Evolutionary conservation across 2,888 invertebrate species (phyloP).

Genomic region (Beris chalybata): DNA sequence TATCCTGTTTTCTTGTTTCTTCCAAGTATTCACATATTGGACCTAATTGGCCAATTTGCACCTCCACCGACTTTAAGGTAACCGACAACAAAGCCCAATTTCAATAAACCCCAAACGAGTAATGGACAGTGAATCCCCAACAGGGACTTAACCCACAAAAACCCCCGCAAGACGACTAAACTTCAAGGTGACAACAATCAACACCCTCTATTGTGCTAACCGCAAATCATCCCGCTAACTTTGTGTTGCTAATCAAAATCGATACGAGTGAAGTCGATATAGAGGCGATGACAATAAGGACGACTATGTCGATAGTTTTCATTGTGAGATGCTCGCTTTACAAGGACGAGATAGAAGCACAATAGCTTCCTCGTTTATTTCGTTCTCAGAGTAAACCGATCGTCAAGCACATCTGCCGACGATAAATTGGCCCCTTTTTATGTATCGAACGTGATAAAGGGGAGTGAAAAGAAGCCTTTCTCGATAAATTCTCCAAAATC

Average conservation of each 20-base stretch:
- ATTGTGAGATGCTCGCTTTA: slow-evolving; percentile 3
- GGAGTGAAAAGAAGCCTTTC: slow-evolving; percentile 27
- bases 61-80: too few relatives aligned
- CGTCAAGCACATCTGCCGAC: slow-evolving; percentile 37
- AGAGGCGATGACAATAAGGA: slow-evolving; percentile 7
- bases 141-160: not conserved
- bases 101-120: too few relatives aligned
- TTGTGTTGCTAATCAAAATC: slow-evolving; percentile 11
- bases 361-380: slow-evolving; percentile 36
- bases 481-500: slow-evolving; percentile 29
- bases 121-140: too few relatives aligned
- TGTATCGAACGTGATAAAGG: slow-evolving; percentile 36
- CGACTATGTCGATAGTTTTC: slow-evolving; percentile 23
- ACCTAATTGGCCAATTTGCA: too few relatives aligned
- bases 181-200: not conserved
- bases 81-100: too few relatives aligned
- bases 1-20: too few relatives aligned
- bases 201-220: slow-evolving; percentile 12
- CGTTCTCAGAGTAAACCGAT: slow-evolving; percentile 29
- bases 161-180: not conserved
- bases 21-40: too few relatives aligned
- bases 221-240: slow-evolving; percentile 14
- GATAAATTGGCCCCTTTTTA: slow-evolving; percentile 38
- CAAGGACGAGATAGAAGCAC: slow-evolving; percentile 17
- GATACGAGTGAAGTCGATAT: slow-evolving; percentile 5